These are phyloP conservation scores for Nymphicus hollandicus DNA, from an alignment of 2,113 vertebrate species.

Conservation along the genomic window DNA sequence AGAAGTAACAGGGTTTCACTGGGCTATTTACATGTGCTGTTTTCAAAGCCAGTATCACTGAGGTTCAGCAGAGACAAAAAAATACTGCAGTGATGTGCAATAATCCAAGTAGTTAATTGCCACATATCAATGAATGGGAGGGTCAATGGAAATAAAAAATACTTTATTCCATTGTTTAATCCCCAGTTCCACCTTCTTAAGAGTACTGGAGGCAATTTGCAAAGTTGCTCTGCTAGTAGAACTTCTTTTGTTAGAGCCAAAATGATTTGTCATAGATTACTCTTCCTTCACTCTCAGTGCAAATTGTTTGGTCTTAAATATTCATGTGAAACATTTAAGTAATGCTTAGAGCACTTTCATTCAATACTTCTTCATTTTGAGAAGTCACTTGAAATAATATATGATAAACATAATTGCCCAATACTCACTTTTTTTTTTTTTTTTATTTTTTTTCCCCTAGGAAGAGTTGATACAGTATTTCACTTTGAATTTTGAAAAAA, in stretches of 20 bases:
- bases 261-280: neutral
- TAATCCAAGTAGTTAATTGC: neutral
- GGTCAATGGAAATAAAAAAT: neutral
- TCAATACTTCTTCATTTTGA: neutral
- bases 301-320: neutral
- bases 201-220: neutral
- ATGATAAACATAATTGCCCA: neutral
- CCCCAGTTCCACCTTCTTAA: neutral
- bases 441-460: too few relatives aligned
- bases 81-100: neutral
- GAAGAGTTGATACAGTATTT: neutral
- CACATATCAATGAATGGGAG: neutral
- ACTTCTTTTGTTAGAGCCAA: neutral
- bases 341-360: neutral
- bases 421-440: neutral
- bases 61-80: neutral
- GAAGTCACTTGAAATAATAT: neutral
- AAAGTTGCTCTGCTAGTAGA: neutral
- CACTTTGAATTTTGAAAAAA: neutral
- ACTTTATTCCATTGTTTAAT: neutral
- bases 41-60: neutral
- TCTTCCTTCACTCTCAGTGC: neutral
- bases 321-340: neutral
- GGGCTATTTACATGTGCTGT: neutral
- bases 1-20: neutral